Evolutionary conservation across 1,140 invertebrate species (phyloP).

Genomic region (Papilio machaon): DNA sequence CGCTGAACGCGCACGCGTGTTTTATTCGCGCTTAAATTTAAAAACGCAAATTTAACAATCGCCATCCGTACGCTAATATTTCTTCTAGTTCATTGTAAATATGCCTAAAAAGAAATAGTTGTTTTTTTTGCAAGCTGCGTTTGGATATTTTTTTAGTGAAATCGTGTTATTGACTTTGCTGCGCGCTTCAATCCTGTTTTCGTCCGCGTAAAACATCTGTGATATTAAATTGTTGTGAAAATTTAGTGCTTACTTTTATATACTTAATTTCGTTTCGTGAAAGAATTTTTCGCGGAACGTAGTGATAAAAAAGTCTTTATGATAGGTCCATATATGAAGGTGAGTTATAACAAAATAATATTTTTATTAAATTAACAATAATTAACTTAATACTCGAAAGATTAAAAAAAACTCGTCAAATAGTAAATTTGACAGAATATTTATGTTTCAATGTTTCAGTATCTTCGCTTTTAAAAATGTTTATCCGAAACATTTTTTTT

Average conservation of each 20-base stretch:
- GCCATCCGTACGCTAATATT: slow-evolving; percentile 46
- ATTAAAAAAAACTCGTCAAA: no score
- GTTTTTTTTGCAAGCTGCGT: not conserved
- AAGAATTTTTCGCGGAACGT: slow-evolving; percentile 75
- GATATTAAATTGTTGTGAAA: slow-evolving; percentile 74
- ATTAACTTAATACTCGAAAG: not conserved
- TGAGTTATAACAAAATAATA: slow-evolving; percentile 53
- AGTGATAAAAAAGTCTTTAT: slow-evolving; percentile 74
- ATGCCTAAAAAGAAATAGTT: slow-evolving; percentile 80
- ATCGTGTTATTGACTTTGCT: slow-evolving; percentile 62
- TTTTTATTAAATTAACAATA: not conserved
- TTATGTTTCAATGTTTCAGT: no score
- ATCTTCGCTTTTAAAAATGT: not conserved
- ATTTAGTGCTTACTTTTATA: slow-evolving; percentile 60
- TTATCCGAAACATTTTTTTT: not conserved
- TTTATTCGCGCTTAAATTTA: slow-evolving; percentile 72
- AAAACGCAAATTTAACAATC: slow-evolving; percentile 53
- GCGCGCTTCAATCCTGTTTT: slow-evolving; percentile 61
- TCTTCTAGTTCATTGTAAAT: slow-evolving; percentile 52
- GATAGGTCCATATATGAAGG: slow-evolving; percentile 82
- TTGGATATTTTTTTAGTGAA: slow-evolving; percentile 51
- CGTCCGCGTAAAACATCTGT: slow-evolving; percentile 66
- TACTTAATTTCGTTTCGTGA: slow-evolving; percentile 68
- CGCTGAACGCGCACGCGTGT: slow-evolving; percentile 61
- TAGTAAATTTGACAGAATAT: no score